Conservation (phyloP, 30 jellyfish, hydroid and myxozoan species). For the Cassiopea xamachana region DNA sequence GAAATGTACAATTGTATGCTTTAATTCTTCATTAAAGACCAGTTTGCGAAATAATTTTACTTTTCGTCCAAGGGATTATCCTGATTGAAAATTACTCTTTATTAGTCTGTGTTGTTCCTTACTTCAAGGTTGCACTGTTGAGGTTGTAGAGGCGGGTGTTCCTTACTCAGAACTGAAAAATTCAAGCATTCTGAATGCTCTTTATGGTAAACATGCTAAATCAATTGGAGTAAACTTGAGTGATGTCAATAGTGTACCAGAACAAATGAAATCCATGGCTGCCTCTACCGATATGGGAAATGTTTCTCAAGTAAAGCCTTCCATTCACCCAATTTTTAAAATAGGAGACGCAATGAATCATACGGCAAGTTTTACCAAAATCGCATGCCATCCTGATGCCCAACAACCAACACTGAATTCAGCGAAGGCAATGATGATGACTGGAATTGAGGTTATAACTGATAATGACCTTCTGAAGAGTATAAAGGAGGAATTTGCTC, state of each 20-base stretch:
- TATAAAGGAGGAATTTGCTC: slow-evolving; percentile 58
- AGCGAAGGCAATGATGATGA: slow-evolving; percentile 94
- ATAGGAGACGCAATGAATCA: slow-evolving; percentile 73
- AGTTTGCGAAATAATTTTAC: too few species aligned
- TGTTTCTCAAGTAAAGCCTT: slow-evolving; percentile 88
- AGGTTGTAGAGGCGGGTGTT: neutral
- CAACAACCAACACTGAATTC: slow-evolving; percentile 85
- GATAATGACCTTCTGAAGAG: slow-evolving; percentile 30
- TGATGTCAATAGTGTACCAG: slow-evolving; percentile 11
- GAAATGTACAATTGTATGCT: too few species aligned
- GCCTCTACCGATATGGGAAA: slow-evolving; percentile 97
- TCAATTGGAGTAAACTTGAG: slow-evolving; percentile 32
- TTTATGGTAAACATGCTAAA: slow-evolving; percentile 46
- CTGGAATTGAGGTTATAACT: slow-evolving; percentile 76
- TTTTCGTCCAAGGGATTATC: too few species aligned
- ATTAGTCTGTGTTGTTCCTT: neutral
- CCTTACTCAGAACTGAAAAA: slow-evolving; percentile 40
- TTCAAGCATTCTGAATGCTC: slow-evolving; percentile 2
- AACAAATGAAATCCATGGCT: slow-evolving; percentile 7
- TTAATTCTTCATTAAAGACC: too few species aligned
- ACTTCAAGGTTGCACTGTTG: slow-evolving; percentile 58
- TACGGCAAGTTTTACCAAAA: slow-evolving; percentile 75
- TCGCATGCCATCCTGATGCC: slow-evolving; percentile 64
- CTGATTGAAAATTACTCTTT: neutral
- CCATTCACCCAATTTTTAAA: slow-evolving; percentile 88